Evolutionary conservation across 1,140 invertebrate species (phyloP), one percentile per base, ranked within the genome.

Genomic region (Drosophila pectinifera): DNA sequence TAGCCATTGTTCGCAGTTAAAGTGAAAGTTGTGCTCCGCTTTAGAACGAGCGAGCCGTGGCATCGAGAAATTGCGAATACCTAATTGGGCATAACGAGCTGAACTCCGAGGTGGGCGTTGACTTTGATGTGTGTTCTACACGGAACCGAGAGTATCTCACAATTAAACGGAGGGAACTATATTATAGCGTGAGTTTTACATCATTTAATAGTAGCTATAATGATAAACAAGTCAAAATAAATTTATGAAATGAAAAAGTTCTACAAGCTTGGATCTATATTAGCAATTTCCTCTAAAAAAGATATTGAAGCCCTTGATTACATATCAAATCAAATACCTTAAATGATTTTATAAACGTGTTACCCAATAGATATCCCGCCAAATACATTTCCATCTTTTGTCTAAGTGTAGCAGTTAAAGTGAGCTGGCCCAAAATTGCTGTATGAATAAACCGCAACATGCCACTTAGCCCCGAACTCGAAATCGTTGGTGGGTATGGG

Each of bases 381-480:
- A n/a, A 14, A 38, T 22, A 22, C 11, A 22, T 1, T 38, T 22
- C 22, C 20, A 1, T 26, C 11, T 38, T 22, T 38, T 28, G 2
- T 26, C 11, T 4, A 8, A 18, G 36, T 31, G 59, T 26, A 61
- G 39, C 64, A 48, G 46, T 75, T 77, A 69, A 78, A 74, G 69
- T 80, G 46, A 80, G 54, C 67, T 65, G 63, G 42, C 49, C 56
- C 41, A 56, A 77, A 82, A 79, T 88, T 83, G 83, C 59, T 68
- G 67, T 57, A 61, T 75, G 67, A 78, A 56, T 72, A 53, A 63
- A 46, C 63, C 43, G 53, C 83, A 88, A 88, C 76, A 73, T 84
- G 84, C 76, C 84, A 88, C 84, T 88, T 88, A 88, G 80, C 75
- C 84, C 54, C 62, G 53, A 70, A 72, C 79, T 53, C 38, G 61